A percentile compares a stretch with the other conserved stretches of the same genome.
phyloP scores from a whole-genome alignment of 2,113 vertebrate genomes.

The Ornithorhynchus anatinus region DNA sequence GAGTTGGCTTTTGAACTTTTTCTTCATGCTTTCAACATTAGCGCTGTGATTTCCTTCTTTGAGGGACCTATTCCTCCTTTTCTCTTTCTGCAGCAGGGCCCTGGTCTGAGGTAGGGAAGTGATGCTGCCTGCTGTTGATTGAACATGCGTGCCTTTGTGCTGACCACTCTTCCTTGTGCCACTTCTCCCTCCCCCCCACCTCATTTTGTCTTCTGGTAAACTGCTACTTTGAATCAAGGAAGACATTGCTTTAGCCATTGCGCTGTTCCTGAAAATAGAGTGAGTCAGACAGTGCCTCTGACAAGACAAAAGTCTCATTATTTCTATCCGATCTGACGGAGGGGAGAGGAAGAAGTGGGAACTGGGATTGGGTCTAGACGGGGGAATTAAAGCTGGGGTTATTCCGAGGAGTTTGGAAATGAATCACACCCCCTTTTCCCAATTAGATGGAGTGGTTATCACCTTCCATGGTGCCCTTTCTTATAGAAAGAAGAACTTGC shows the following conservation, averaged over 20 bases:
- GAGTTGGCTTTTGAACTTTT: neutral
- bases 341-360: neutral
- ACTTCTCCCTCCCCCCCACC: constrained; percentile 6
- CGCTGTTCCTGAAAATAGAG: constrained; percentile 2
- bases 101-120: constrained; percentile 19
- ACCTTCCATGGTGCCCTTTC: no score
- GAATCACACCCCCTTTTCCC: no score
- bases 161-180: constrained; percentile 27
- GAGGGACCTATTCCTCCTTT: constrained; percentile 31
- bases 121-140: constrained; percentile 32
- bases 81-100: constrained; percentile 34
- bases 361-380: neutral
- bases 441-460: no score
- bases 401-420: no score
- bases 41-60: neutral
- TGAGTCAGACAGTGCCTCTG: no score
- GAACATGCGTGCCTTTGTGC: no score
- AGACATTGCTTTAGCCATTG: neutral
- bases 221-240: neutral
- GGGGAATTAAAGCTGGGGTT: constrained; percentile 6
- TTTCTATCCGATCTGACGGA: no score
- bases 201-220: constrained; percentile 44
- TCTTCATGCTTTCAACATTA: neutral
- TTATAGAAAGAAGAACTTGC: no score
- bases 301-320: no score